These are phyloP conservation scores for Eurytoma californica DNA, from an alignment of 2,888 invertebrate species.

Conservation along the genomic window DNA sequence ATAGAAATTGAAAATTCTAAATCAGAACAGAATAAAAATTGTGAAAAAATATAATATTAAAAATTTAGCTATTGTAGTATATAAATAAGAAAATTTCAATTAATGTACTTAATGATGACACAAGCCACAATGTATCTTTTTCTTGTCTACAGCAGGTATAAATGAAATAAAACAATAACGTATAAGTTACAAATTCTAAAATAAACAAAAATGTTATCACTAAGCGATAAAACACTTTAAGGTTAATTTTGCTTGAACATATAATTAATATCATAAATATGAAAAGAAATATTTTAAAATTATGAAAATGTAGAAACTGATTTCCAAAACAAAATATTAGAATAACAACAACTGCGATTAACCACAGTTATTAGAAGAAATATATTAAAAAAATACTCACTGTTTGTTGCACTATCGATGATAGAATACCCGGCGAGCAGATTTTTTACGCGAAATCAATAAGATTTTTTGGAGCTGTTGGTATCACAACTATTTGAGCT, in stretches of 20 bases:
- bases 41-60: background rate
- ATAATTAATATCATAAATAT: background rate
- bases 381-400: conserved; percentile 13
- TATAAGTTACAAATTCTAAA: too few relatives aligned
- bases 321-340: background rate
- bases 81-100: too few relatives aligned
- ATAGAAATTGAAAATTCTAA: background rate
- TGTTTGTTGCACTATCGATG: background rate
- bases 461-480: conserved; percentile 22
- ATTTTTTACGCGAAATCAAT: background rate
- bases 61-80: too few relatives aligned
- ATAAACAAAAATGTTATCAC: too few relatives aligned
- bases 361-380: background rate
- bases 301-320: background rate
- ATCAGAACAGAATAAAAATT: background rate
- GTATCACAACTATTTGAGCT: conserved; percentile 20
- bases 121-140: too few relatives aligned
- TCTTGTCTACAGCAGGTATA: too few relatives aligned
- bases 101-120: too few relatives aligned
- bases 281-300: background rate
- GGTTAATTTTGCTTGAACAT: too few relatives aligned
- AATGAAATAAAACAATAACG: too few relatives aligned
- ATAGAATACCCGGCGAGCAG: background rate
- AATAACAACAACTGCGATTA: background rate
- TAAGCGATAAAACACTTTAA: too few relatives aligned